Conservation (phyloP, 2,797 vertebrate genomes). For the Tenualosa thibaudeaui region DNA sequence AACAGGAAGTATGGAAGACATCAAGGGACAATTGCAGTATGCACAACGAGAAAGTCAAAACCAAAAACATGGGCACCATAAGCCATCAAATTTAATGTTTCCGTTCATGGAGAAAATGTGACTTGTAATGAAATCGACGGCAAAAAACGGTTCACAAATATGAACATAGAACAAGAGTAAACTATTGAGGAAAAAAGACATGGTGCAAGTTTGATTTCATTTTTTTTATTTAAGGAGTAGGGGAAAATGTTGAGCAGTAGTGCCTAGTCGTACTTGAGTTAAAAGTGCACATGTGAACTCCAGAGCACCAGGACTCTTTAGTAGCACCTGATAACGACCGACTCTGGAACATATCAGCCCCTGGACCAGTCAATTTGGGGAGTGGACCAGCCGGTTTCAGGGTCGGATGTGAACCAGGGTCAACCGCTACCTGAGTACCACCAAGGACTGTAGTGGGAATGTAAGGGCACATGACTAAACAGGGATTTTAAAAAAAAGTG, state of each 20-base stretch:
- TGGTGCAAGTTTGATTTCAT: not conserved
- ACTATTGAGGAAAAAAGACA: too few relatives aligned
- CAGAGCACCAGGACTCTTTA: constrained; percentile 40
- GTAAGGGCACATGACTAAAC: constrained; percentile 57
- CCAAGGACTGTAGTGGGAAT: constrained; percentile 38
- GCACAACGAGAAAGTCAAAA: constrained; percentile 4
- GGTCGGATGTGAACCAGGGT: not conserved
- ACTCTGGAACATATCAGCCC: not conserved
- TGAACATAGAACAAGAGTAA: too few relatives aligned
- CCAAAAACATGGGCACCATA: not conserved
- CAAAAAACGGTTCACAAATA: too few relatives aligned
- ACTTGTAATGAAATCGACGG: not conserved
- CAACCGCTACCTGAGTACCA: not conserved
- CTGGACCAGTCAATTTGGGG: not conserved
- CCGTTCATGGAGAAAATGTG: not conserved
- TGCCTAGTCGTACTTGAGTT: constrained; percentile 22
- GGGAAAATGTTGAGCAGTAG: constrained; percentile 8
- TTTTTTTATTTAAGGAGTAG: not conserved
- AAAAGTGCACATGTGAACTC: constrained; percentile 41
- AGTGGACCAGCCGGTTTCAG: not conserved
- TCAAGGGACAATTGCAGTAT: constrained; percentile 37
- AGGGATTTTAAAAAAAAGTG: constrained; percentile 56
- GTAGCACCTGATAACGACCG: not conserved
- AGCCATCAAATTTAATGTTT: not conserved
- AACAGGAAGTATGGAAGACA: constrained; percentile 53